Evolutionary conservation across 1,140 invertebrate genomes (phyloP), one percentile per base, ranked within the genome.

Genomic region (Proctacanthus coquilletti): DNA sequence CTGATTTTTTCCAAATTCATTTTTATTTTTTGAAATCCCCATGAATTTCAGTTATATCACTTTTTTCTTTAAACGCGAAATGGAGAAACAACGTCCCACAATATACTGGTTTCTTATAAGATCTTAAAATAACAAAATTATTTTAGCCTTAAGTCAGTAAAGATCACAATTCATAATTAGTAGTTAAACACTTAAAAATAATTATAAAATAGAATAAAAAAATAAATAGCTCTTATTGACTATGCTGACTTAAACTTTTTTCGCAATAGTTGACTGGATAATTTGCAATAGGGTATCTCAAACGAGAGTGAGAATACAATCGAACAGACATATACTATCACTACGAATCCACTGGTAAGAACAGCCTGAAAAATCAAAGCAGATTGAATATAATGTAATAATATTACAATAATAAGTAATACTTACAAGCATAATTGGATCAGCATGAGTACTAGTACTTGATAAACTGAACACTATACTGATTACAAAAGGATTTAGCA

Each of bases 271-370:
- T 51, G 31, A 34, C 43, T 50, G 2, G 57, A 60, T 33, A 56
- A 44, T 36, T 58, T 60, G 39, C 53, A 50, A 40, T 56, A 60
- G 30, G 57, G 57, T 21, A 60, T 15, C 43, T 60, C 57, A 34
- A 58, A 60, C 10, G 51, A 45, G 23, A 60, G 39, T 6, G 56
- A 58, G 39, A 55, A 58, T 2, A 49, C 42, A 21, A 60, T 48
- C 18, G 57, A 50, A 5, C 37, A 20, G 10, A 60, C 27, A 21
- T 60, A 60, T 4, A 56, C 46, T 17, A 60, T 53, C 18, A 60
- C 37, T 3, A 44, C 38, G 18, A 60, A 55, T 6, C 57, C 57
- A 15, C 43, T 48, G 18, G 36, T 41, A 9, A 55, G 35, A 18
- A 60, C 51, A 18, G 36, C 38, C 55, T 60, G 31, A 0, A 50